Evolutionary conservation across 2,888 invertebrate species (phyloP).

Genomic region (Yponomeuta cagnagella): DNA sequence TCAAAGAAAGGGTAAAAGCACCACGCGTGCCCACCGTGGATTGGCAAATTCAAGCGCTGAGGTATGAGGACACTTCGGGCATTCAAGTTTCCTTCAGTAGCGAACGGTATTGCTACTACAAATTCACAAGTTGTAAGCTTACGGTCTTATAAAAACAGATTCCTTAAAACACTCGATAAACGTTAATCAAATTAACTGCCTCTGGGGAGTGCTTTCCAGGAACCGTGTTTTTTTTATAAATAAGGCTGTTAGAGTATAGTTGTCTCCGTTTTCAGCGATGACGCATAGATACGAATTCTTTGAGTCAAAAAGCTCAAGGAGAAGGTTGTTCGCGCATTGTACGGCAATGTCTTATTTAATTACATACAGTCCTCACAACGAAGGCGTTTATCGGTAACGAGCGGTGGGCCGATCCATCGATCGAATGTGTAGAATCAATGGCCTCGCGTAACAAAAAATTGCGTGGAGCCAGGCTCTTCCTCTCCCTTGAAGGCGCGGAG

Average conservation of each 20-base stretch:
- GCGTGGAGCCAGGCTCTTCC: conserved; percentile 60
- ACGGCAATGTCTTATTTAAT: not conserved
- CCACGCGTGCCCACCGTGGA: no score
- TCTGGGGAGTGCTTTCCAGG: no score
- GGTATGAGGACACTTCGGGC: no score
- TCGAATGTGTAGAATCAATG: conserved; percentile 39
- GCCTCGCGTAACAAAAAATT: conserved; percentile 65
- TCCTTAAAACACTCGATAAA: no score
- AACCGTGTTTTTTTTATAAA: not conserved
- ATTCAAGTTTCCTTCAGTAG: no score
- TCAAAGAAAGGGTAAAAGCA: not conserved
- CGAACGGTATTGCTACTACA: no score
- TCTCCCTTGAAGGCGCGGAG: conserved; percentile 63
- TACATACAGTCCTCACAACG: conserved; percentile 10
- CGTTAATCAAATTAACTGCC: no score
- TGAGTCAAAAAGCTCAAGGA: conserved; percentile 27
- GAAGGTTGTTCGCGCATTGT: conserved; percentile 22
- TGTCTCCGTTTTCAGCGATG: not conserved
- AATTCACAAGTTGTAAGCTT: no score
- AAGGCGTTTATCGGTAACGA: conserved; percentile 17
- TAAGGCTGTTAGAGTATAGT: no score
- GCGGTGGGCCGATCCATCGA: not conserved
- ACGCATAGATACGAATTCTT: not conserved
- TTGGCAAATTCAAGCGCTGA: no score
- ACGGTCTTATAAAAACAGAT: no score